Evolutionary conservation across 2,113 vertebrate genomes (phyloP).

Genomic region (Engraulis encrasicolus): DNA sequence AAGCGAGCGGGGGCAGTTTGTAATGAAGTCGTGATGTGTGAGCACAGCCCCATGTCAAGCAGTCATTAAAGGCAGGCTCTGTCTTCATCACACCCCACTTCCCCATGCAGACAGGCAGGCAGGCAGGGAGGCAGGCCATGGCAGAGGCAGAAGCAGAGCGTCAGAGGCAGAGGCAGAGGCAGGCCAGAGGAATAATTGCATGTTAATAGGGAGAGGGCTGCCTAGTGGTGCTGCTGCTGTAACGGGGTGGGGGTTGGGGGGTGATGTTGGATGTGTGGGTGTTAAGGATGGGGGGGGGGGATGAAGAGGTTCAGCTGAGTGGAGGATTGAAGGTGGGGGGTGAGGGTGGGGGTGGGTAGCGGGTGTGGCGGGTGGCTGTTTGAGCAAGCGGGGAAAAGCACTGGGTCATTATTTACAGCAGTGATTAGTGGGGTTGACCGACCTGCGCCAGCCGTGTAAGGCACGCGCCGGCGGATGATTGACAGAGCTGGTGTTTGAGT

Average conservation of each 20-base stretch:
- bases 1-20: conserved; percentile 71
- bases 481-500: conserved; percentile 8
- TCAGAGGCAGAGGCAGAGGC: no score
- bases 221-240: neutral
- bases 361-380: neutral
- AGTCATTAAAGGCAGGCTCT: conserved; percentile 68
- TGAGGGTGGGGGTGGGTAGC: conserved; percentile 41
- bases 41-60: conserved; percentile 73
- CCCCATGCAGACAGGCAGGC: conserved; percentile 66
- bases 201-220: conserved; percentile 69
- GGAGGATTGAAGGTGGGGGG: conserved; percentile 31
- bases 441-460: conserved; percentile 39
- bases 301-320: conserved; percentile 24
- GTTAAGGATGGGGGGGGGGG: conserved; percentile 45
- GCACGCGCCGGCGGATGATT: conserved; percentile 30
- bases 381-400: conserved; percentile 19
- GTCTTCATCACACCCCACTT: conserved; percentile 74
- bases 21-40: conserved; percentile 71
- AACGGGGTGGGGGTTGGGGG: neutral
- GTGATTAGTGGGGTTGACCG: conserved; percentile 58
- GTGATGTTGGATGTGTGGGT: neutral
- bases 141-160: conserved; percentile 3
- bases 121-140: conserved; percentile 53
- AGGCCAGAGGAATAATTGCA: conserved; percentile 77
- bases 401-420: conserved; percentile 55